Conservation (phyloP, 2,797 vertebrate species). For the Hippopotamyrus pictus region DNA sequence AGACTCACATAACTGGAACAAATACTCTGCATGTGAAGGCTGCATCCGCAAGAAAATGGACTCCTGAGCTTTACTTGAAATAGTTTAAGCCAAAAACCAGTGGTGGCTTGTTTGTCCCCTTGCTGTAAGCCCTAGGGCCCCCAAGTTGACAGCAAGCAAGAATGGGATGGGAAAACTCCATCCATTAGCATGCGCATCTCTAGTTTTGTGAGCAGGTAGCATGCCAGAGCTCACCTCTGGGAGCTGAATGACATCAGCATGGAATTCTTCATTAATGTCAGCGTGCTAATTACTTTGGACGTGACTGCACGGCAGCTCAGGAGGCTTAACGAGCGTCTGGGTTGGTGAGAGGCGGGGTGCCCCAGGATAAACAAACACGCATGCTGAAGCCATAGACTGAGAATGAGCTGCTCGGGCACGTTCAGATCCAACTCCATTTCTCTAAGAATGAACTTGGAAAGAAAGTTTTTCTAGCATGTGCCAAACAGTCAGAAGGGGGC, state of each 20-base stretch:
- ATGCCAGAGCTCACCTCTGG: not conserved
- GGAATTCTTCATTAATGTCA: constrained; percentile 6
- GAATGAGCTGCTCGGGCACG: not conserved
- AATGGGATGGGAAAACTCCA: not conserved
- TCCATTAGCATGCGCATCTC: not conserved
- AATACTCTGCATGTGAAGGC: not conserved
- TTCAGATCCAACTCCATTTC: not conserved
- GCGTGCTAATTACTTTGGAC: constrained; percentile 3
- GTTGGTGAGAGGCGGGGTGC: not conserved
- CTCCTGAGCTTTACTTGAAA: not conserved
- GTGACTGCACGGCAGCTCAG: not conserved
- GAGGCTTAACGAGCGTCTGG: not conserved
- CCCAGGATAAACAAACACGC: not conserved
- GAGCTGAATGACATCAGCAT: not conserved
- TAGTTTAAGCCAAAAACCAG: not conserved
- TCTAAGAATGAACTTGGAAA: not conserved
- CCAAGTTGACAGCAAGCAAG: not conserved
- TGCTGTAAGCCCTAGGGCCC: not conserved
- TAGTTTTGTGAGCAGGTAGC: not conserved
- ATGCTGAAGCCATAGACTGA: not conserved
- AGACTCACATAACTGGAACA: constrained; percentile 6
- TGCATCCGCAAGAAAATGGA: not conserved
- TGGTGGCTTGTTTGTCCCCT: not conserved
- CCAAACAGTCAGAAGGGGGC: not conserved
- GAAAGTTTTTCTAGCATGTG: not conserved